Percentiles rank a stretch among this genome's conserved stretches.
These are phyloP conservation scores for Agrochola lota DNA, from an alignment of 2,888 invertebrate genomes.

Conservation along the genomic window DNA sequence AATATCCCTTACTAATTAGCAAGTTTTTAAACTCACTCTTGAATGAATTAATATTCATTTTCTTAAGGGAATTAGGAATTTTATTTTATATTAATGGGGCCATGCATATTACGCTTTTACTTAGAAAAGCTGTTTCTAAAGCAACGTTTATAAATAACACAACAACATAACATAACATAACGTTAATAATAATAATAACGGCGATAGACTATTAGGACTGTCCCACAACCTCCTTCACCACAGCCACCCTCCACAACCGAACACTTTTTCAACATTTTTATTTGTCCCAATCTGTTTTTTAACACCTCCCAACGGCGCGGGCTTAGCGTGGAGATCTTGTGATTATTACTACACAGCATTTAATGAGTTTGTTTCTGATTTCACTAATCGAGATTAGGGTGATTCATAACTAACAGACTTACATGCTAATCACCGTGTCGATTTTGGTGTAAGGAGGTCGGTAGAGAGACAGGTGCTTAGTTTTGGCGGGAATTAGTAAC, in stretches of 20 bases:
- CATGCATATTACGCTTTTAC: too few species aligned
- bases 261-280: slow-evolving; percentile 66
- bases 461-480: not conserved
- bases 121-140: too few species aligned
- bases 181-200: too few species aligned
- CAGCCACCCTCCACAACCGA: slow-evolving; percentile 63
- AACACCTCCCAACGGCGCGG: slow-evolving; percentile 72
- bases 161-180: too few species aligned
- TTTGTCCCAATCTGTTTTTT: slow-evolving; percentile 77
- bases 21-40: too few species aligned
- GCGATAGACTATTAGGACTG: not conserved
- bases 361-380: slow-evolving; percentile 73
- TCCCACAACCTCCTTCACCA: not conserved
- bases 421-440: slow-evolving; percentile 51
- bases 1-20: too few species aligned
- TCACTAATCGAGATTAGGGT: slow-evolving; percentile 64
- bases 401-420: slow-evolving; percentile 61
- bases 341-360: slow-evolving; percentile 69
- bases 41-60: too few species aligned
- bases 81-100: too few species aligned
- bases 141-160: not conserved
- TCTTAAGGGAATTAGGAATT: too few species aligned
- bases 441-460: not conserved
- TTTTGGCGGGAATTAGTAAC: not conserved
- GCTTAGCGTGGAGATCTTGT: slow-evolving; percentile 56